phyloP scores from a whole-genome alignment of 1,140 invertebrate species.

The Saccostrea glomerata region DNA sequence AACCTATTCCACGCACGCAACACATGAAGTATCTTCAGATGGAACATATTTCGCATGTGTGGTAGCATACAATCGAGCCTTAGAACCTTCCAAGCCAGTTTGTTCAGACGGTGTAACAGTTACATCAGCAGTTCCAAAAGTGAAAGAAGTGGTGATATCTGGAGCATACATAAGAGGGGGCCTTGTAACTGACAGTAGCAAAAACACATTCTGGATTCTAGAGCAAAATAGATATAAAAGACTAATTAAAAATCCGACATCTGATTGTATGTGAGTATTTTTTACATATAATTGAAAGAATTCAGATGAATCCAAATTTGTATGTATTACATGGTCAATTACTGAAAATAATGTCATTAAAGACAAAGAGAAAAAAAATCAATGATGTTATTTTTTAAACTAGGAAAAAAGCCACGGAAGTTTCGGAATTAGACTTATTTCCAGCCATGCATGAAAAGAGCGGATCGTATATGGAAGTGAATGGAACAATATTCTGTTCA shows the following conservation, averaged over 20 bases:
- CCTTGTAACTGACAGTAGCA: conserved; percentile 46
- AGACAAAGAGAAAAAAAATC: too few species aligned
- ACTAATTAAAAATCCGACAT: conserved; percentile 44
- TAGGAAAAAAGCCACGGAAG: too few species aligned
- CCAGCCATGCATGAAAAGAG: conserved; percentile 19
- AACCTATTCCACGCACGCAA: conserved; percentile 8
- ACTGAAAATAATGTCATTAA: neutral
- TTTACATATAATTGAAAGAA: too few species aligned
- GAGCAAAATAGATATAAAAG: conserved; percentile 40
- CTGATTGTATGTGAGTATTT: conserved; percentile 54
- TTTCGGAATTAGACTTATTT: conserved; percentile 51
- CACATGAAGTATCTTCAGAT: neutral
- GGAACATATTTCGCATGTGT: conserved; percentile 59
- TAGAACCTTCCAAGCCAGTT: conserved; percentile 35
- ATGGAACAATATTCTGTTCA: conserved; percentile 39
- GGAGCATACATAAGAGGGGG: conserved; percentile 52
- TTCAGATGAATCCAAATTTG: too few species aligned
- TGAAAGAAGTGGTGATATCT: conserved; percentile 51
- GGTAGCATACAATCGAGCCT: conserved; percentile 62
- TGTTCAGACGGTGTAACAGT: conserved; percentile 66
- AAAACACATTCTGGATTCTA: conserved; percentile 49
- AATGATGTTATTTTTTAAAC: too few species aligned
- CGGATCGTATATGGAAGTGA: conserved; percentile 36
- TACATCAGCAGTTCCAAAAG: conserved; percentile 50
- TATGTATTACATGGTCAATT: neutral